These are phyloP conservation scores for Lepidurus couesii DNA, from an alignment of 1,140 invertebrate species.

Conservation along the genomic window DNA sequence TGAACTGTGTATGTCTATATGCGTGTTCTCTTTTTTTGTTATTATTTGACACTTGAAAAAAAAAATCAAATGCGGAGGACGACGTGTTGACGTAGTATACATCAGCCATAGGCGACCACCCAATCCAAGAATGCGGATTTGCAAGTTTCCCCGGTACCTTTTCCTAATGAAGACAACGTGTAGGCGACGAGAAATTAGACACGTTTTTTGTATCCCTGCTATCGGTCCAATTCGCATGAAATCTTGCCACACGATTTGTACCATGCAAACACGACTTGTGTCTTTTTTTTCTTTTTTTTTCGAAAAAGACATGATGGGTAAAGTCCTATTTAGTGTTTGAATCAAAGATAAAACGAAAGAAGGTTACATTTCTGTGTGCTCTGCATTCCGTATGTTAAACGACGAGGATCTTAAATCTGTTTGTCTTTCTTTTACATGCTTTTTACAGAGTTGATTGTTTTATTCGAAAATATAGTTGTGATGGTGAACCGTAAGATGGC, in stretches of 20 bases:
- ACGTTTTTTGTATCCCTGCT: not conserved
- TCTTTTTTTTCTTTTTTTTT: no score
- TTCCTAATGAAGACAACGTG: conserved; percentile 15
- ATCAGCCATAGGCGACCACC: not conserved
- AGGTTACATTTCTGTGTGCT: no score
- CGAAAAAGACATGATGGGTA: no score
- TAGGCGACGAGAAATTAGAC: not conserved
- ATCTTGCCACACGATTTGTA: not conserved
- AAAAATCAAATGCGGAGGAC: not conserved
- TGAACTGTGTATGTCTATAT: not conserved
- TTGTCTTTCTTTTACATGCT: no score
- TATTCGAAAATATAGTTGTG: no score
- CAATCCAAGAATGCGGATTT: conserved; percentile 22
- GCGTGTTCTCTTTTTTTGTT: not conserved
- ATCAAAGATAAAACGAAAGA: no score
- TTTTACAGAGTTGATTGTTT: no score
- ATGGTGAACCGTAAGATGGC: no score
- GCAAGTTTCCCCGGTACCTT: not conserved
- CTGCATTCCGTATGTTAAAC: no score
- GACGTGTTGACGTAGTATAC: not conserved
- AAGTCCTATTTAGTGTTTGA: no score
- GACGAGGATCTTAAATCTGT: no score
- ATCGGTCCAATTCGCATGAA: not conserved
- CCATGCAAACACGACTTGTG: not conserved
- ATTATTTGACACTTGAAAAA: not conserved